phyloP scores from a whole-genome alignment of 2,888 invertebrate species.

The Plebejus anna region DNA sequence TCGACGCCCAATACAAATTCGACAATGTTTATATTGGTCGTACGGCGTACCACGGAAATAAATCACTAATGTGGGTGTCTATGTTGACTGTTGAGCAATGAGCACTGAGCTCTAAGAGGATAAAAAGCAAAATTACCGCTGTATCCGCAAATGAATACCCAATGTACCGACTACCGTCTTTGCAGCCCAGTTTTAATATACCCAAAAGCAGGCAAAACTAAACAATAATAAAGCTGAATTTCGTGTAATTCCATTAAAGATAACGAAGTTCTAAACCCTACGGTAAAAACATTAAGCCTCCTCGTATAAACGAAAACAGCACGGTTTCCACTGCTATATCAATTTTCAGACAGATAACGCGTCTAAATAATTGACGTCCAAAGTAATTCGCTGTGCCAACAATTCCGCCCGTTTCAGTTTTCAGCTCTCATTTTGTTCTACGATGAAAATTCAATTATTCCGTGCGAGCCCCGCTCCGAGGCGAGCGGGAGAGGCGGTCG shows the following conservation, averaged over 20 bases:
- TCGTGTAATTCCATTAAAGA: conserved; percentile 25
- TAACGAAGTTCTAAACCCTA: conserved; percentile 34
- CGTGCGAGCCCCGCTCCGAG: conserved; percentile 63
- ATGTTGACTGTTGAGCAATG: background rate
- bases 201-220: background rate
- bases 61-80: background rate
- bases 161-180: background rate
- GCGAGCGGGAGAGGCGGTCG: conserved; percentile 57
- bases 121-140: background rate
- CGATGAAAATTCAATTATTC: conserved; percentile 79
- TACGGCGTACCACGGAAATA: background rate
- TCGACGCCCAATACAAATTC: conserved; percentile 7
- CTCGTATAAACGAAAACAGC: conserved; percentile 43
- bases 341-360: conserved; percentile 61
- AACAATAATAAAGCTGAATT: background rate
- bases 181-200: background rate
- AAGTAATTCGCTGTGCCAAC: conserved; percentile 75
- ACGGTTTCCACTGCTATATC: conserved; percentile 54
- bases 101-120: background rate
- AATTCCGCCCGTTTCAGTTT: conserved; percentile 75
- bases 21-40: background rate
- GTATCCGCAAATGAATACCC: background rate
- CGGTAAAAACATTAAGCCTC: conserved; percentile 38
- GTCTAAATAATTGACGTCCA: conserved; percentile 72
- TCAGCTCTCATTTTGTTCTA: conserved; percentile 76